These are phyloP conservation scores for Mormyrus iriodes DNA, from an alignment of 2,113 vertebrate species.

Conservation along the genomic window DNA sequence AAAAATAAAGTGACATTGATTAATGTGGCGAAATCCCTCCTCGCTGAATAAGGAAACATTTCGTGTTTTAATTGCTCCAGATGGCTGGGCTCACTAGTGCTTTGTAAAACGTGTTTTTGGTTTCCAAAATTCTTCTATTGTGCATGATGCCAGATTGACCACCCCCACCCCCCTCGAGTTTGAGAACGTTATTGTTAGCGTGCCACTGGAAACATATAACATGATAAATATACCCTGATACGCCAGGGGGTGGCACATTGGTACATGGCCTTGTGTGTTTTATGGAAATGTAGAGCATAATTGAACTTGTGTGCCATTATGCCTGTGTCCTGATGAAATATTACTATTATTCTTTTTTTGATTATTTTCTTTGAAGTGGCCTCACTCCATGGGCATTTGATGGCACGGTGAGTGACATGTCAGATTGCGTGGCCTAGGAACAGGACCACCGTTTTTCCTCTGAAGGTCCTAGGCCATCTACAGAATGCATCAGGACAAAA, in stretches of 20 bases:
- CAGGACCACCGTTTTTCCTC: not conserved
- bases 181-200: not conserved
- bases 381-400: not conserved
- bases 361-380: not conserved
- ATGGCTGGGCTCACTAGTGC: not conserved
- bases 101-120: not conserved
- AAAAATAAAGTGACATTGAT: conserved; percentile 15
- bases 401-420: not conserved
- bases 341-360: not conserved
- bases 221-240: not conserved
- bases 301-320: not conserved
- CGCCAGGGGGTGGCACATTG: not conserved
- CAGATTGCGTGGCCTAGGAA: too few relatives aligned
- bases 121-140: conserved; percentile 9
- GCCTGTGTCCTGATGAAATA: not conserved
- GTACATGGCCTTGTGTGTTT: not conserved
- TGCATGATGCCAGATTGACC: not conserved
- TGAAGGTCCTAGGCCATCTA: not conserved
- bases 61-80: conserved; percentile 15
- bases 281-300: not conserved
- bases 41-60: not conserved
- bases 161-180: not conserved
- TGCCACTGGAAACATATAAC: not conserved
- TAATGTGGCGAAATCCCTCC: not conserved
- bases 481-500: not conserved